Conservation (phyloP, 2,888 invertebrate genomes). For the Acanthosepion pharaonis region DNA sequence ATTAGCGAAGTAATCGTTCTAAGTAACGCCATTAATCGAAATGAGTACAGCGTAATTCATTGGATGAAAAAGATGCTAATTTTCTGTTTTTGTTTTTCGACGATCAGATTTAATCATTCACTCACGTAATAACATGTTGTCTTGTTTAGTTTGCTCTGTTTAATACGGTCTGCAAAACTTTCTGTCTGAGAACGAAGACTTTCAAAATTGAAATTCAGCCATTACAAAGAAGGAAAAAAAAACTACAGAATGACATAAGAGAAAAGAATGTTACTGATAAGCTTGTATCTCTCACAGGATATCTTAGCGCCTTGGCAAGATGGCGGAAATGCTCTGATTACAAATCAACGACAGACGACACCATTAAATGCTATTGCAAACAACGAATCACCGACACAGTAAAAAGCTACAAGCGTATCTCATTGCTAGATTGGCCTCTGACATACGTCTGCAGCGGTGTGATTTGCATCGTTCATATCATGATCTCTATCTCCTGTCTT, state of each 20-base stretch:
- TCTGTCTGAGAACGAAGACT: not conserved
- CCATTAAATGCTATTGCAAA: not conserved
- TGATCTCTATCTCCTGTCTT: not conserved
- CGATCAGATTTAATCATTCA: not conserved
- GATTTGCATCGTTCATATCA: not conserved
- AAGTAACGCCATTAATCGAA: no score
- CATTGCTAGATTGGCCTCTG: not conserved
- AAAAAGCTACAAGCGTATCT: not conserved
- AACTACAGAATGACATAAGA: not conserved
- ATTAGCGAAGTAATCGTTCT: no score
- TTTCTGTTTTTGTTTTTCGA: no score
- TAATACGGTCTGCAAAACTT: not conserved
- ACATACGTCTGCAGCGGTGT: not conserved
- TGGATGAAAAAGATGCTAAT: no score
- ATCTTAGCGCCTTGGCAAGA: not conserved
- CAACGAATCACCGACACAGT: not conserved
- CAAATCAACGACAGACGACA: not conserved
- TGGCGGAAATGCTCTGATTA: not conserved
- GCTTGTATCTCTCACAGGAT: not conserved
- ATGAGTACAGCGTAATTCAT: no score
- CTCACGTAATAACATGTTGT: not conserved
- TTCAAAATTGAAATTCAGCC: not conserved
- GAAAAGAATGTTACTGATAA: not conserved
- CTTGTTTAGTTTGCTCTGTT: not conserved
- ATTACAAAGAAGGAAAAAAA: not conserved